Evolutionary conservation across 2,113 vertebrate species (phyloP).

Genomic region (Archilochus colubris): DNA sequence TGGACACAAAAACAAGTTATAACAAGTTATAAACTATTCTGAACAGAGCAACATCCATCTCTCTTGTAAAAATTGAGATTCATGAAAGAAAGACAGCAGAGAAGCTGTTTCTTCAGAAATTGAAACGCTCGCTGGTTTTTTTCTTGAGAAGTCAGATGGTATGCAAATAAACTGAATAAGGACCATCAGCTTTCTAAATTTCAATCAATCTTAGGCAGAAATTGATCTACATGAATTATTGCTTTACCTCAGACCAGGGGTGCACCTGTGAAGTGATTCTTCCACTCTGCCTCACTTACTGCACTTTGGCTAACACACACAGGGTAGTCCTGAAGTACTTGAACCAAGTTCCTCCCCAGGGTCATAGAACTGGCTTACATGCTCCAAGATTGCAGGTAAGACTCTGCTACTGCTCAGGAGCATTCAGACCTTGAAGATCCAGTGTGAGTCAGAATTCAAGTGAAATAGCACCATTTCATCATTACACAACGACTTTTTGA

Average conservation of each 20-base stretch:
- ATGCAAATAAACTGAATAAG: background rate
- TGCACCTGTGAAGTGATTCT: background rate
- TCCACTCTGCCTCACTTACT: fast-evolving
- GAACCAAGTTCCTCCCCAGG: fast-evolving
- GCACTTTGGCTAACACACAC: fast-evolving
- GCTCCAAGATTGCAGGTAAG: background rate
- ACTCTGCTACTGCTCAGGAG: background rate
- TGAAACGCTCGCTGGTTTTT: background rate
- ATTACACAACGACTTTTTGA: background rate
- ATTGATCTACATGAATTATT: background rate
- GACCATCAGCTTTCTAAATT: background rate
- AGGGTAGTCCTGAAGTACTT: background rate
- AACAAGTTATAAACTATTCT: background rate
- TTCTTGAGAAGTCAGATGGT: background rate
- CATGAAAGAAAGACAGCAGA: background rate
- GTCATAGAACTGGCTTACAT: fast-evolving
- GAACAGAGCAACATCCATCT: background rate
- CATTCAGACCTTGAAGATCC: background rate
- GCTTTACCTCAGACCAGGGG: background rate
- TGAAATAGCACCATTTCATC: background rate
- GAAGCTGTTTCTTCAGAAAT: background rate
- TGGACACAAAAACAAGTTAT: too few relatives aligned
- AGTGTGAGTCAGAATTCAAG: background rate
- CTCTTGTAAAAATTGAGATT: background rate
- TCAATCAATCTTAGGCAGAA: background rate